These are phyloP conservation scores for Marasmarcha lunaedactyla DNA, from an alignment of 2,888 invertebrate species.

Conservation along the genomic window DNA sequence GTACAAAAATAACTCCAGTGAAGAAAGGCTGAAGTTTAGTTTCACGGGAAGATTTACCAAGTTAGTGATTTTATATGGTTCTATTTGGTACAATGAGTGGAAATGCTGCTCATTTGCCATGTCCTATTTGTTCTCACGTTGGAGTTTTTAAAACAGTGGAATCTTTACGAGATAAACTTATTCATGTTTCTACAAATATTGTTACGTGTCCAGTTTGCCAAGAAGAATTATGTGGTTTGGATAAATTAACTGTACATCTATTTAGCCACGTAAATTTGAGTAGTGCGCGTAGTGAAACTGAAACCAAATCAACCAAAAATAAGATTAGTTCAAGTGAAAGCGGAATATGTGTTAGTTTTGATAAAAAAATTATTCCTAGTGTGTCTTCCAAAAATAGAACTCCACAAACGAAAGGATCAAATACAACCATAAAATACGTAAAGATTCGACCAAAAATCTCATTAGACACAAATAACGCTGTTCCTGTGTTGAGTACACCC, in stretches of 20 bases:
- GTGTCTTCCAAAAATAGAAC: slow-evolving; percentile 50
- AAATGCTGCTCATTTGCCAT: slow-evolving; percentile 73
- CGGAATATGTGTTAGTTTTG: slow-evolving; percentile 14
- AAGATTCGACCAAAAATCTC: slow-evolving; percentile 62
- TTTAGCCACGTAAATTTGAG: slow-evolving; percentile 75
- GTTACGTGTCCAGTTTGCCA: slow-evolving; percentile 83
- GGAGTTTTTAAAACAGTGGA: slow-evolving; percentile 78
- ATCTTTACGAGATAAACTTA: slow-evolving; percentile 76
- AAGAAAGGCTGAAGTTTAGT: slow-evolving; percentile 45
- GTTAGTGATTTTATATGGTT: slow-evolving; percentile 4
- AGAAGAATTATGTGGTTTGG: slow-evolving; percentile 79
- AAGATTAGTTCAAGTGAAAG: slow-evolving; percentile 16
- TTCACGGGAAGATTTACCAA: slow-evolving; percentile 26
- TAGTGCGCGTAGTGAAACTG: too few species aligned
- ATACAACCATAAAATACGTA: slow-evolving; percentile 48
- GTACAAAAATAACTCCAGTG: slow-evolving; percentile 51
- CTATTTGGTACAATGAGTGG: slow-evolving; percentile 40
- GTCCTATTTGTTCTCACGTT: slow-evolving; percentile 81
- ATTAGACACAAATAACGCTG: too few species aligned
- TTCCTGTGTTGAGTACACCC: too few species aligned
- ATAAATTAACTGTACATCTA: slow-evolving; percentile 86
- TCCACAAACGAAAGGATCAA: slow-evolving; percentile 21
- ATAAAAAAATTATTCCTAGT: background rate
- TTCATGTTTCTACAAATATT: slow-evolving; percentile 80
- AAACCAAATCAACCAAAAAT: slow-evolving; percentile 17